These are phyloP conservation scores for Drosophila lacteicornis DNA, from an alignment of 1,140 invertebrate genomes.

Conservation along the genomic window DNA sequence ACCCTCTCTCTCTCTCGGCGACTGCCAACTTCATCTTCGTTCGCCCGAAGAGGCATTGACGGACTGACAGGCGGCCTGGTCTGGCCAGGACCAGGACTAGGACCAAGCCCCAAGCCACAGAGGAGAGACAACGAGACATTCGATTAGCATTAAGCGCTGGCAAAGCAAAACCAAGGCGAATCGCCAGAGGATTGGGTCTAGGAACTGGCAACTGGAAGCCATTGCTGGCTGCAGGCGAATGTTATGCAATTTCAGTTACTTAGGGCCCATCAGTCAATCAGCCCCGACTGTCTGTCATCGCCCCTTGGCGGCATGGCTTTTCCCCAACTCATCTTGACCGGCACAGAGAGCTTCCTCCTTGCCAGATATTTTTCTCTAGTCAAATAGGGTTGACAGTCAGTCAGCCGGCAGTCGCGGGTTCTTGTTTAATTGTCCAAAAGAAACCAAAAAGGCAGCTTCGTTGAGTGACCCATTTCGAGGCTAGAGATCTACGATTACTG, in stretches of 20 bases:
- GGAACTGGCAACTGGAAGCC: not conserved
- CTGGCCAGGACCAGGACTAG: not conserved
- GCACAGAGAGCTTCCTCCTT: not conserved
- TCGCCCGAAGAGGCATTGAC: constrained; percentile 39
- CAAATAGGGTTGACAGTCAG: constrained; percentile 34
- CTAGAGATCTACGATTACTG: constrained; percentile 11
- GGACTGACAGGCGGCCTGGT: constrained; percentile 27
- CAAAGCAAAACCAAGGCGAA: constrained; percentile 39
- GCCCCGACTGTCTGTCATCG: constrained; percentile 69
- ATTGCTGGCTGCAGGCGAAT: constrained; percentile 18
- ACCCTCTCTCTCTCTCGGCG: constrained; percentile 9
- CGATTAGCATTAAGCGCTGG: constrained; percentile 75
- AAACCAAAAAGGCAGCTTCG: not conserved
- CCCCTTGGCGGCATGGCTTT: constrained; percentile 1
- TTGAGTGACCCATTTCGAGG: constrained; percentile 32
- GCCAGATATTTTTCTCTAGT: constrained; percentile 7
- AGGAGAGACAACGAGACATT: constrained; percentile 42
- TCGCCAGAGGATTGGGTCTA: constrained; percentile 8
- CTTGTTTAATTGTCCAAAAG: constrained; percentile 42
- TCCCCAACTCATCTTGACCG: not conserved
- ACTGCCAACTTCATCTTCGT: constrained; percentile 77
- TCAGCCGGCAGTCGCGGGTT: not conserved
- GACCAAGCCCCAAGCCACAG: constrained; percentile 6
- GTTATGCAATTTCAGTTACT: constrained; percentile 81
- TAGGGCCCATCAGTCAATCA: constrained; percentile 80